Percentiles rank a stretch among this genome's conserved stretches.
Evolutionary conservation across 1,140 invertebrate species (phyloP).

Genomic region (Telenomus remus): DNA sequence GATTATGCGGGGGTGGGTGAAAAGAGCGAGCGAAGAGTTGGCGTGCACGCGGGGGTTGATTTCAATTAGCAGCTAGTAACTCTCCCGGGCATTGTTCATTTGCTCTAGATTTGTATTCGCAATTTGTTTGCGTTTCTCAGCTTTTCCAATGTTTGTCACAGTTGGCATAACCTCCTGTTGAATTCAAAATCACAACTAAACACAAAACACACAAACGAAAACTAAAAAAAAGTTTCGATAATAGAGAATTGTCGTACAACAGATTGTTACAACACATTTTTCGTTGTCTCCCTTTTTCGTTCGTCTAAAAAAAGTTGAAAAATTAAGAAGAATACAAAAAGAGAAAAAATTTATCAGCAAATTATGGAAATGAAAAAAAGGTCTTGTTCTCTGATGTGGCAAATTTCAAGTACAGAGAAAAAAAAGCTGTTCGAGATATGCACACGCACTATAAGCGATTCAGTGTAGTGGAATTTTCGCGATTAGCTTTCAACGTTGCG

Average conservation of each 20-base stretch:
- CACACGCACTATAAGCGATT: conserved; percentile 28
- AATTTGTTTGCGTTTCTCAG: conserved; percentile 68
- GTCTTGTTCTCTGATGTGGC: conserved; percentile 3
- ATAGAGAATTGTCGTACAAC: too few relatives aligned
- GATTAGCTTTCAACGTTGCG: conserved; percentile 44
- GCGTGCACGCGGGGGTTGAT: conserved; percentile 61
- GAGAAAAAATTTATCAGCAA: conserved; percentile 25
- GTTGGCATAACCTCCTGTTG: too few relatives aligned
- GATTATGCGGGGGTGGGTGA: conserved; percentile 63
- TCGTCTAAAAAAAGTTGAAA: too few relatives aligned
- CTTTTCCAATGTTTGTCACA: conserved; percentile 51
- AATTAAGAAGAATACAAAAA: too few relatives aligned
- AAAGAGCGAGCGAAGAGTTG: conserved; percentile 50
- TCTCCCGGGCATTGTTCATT: conserved; percentile 75
- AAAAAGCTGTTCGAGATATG: conserved; percentile 17
- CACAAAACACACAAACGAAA: too few relatives aligned
- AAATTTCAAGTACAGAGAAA: conserved; percentile 1
- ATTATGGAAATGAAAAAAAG: conserved; percentile 28
- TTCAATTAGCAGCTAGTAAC: conserved; percentile 74
- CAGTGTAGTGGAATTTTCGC: conserved; percentile 33
- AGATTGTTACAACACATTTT: too few relatives aligned
- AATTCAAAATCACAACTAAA: too few relatives aligned
- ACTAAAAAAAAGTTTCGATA: too few relatives aligned
- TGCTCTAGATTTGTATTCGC: conserved; percentile 74
- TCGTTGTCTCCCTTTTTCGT: too few relatives aligned